Percentiles rank a stretch among this genome's conserved stretches.
Evolutionary conservation across 1,140 invertebrate species (phyloP).

Genomic region (Lepidostoma basale): DNA sequence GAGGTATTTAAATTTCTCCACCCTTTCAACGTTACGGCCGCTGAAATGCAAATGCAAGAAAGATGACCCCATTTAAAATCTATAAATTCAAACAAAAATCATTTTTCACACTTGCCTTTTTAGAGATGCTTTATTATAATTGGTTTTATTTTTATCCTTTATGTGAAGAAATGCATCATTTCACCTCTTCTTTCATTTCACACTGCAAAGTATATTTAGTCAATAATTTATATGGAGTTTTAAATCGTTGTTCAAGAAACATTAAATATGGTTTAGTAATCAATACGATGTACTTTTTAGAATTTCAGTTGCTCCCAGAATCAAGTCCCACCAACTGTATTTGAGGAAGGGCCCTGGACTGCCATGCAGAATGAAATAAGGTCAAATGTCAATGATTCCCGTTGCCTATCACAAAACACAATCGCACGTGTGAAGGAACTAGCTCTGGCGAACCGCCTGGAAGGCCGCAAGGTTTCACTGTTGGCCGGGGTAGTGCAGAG

Average conservation of each 20-base stretch:
- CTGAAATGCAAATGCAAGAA: background rate
- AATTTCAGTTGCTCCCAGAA: conserved; percentile 31
- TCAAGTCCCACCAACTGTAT: conserved; percentile 27
- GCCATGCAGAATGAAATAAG: conserved; percentile 30
- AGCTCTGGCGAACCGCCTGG: conserved; percentile 21
- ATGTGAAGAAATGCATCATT: background rate
- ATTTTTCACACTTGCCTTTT: background rate
- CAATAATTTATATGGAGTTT: too few species aligned
- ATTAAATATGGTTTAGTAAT: background rate
- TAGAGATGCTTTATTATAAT: background rate
- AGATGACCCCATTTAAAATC: background rate
- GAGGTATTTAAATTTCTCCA: too few species aligned
- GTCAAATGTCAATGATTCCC: background rate
- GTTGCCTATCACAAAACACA: background rate
- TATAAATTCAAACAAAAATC: background rate
- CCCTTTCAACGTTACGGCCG: too few species aligned
- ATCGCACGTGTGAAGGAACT: conserved; percentile 30
- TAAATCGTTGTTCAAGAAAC: too few species aligned
- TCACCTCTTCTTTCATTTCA: background rate
- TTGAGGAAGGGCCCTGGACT: conserved; percentile 39
- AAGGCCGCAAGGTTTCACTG: conserved; percentile 29
- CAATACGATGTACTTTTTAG: conserved; percentile 11
- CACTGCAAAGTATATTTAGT: background rate
- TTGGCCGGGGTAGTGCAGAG: conserved; percentile 38
- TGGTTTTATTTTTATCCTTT: background rate